These are phyloP conservation scores for Arbacia lixula DNA, from an alignment of 53 echinoderm and acorn worm species.

Conservation along the genomic window DNA sequence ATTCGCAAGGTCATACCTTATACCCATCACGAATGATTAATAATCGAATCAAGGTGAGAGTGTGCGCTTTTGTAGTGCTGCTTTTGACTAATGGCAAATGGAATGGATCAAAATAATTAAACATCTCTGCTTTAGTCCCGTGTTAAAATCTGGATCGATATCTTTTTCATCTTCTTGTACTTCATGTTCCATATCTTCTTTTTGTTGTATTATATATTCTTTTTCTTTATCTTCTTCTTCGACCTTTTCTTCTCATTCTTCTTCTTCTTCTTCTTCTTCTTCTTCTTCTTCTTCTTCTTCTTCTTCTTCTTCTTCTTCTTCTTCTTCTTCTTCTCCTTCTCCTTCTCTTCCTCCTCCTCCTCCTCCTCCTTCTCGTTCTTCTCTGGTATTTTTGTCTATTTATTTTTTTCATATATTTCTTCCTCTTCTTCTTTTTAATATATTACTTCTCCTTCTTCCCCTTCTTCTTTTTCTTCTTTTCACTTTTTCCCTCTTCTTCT, in stretches of 20 bases:
- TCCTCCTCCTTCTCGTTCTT: neutral
- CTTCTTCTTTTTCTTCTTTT: too few species aligned
- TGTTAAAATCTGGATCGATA: neutral
- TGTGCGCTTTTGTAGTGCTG: too few species aligned
- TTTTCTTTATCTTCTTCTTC: neutral
- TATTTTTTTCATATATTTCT: neutral
- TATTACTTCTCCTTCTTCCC: neutral
- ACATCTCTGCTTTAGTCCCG: too few species aligned
- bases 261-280: neutral
- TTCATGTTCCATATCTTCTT: neutral
- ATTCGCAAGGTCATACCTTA: too few species aligned
- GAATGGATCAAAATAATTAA: too few species aligned
- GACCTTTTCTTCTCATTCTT: neutral
- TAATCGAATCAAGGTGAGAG: too few species aligned
- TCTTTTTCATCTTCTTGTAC: neutral
- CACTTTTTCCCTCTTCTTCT: too few species aligned
- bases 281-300: neutral
- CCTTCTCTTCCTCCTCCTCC: neutral
- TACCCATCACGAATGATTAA: too few species aligned
- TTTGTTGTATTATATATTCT: neutral
- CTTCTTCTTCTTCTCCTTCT: constrained; percentile 24
- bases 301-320: neutral
- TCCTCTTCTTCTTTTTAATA: neutral
- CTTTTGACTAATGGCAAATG: too few species aligned
- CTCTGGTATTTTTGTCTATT: neutral